Percentiles rank a stretch among this genome's conserved stretches.
Evolutionary conservation across 2,797 vertebrate genomes (phyloP).

Genomic region (Pseudochirops cupreus): DNA sequence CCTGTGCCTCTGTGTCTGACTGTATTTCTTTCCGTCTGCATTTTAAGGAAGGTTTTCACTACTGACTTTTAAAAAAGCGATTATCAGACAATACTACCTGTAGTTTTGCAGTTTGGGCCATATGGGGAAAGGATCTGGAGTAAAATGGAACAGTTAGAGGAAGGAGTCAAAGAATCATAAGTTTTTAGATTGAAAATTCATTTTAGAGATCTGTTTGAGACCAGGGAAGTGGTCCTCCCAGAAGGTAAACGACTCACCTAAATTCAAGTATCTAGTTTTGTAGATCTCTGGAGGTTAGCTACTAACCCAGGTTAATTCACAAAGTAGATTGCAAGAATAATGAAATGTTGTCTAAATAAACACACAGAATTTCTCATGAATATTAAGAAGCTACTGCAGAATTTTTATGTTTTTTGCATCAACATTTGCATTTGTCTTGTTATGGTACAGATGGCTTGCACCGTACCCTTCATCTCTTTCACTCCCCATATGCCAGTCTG

Average conservation of each 20-base stretch:
- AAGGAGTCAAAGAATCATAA: not conserved
- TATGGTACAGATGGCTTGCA: not conserved
- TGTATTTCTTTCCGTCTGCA: not conserved
- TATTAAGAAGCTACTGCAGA: not conserved
- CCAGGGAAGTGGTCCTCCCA: not conserved
- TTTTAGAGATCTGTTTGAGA: not conserved
- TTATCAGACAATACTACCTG: not conserved
- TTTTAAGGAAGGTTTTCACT: not conserved
- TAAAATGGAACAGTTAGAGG: not conserved
- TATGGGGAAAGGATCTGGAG: not conserved
- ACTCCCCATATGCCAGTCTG: not conserved
- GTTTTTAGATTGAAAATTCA: not conserved
- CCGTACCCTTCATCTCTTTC: not conserved
- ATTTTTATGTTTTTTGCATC: not conserved
- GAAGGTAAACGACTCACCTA: not conserved
- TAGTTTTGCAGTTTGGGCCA: not conserved
- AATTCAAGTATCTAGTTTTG: no score
- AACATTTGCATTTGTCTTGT: not conserved
- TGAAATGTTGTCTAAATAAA: not conserved
- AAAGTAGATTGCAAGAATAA: fast-evolving
- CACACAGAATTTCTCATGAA: not conserved
- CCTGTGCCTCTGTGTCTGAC: not conserved
- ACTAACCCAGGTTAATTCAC: not conserved
- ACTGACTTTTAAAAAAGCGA: not conserved
- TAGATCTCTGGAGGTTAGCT: not conserved